Evolutionary conservation across 2,797 vertebrate species (phyloP).

Genomic region (Megalops cyprinoides): DNA sequence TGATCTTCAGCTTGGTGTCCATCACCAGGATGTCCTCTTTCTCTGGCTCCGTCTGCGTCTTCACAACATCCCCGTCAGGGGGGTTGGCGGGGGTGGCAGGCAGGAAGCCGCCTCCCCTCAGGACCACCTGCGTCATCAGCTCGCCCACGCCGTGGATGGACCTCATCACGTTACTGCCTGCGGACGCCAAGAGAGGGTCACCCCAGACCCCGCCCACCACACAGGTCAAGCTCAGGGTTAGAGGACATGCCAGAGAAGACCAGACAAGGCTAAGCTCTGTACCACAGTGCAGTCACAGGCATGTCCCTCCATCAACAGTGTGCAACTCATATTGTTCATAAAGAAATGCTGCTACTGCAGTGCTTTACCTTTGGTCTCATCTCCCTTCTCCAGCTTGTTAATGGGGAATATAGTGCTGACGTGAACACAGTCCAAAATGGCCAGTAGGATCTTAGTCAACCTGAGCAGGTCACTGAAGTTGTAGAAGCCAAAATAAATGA

Average conservation of each 20-base stretch:
- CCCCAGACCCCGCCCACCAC: no score
- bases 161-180: conserved; percentile 96
- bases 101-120: conserved; percentile 91
- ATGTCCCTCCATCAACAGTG: not conserved
- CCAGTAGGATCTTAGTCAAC: conserved; percentile 94
- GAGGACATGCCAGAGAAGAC: not conserved
- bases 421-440: conserved; percentile 97
- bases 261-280: not conserved
- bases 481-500: conserved; percentile 99
- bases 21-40: conserved; percentile 98
- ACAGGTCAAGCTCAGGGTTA: not conserved
- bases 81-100: conserved; percentile 84
- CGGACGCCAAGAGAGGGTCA: conserved; percentile 29
- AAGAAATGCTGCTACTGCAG: not conserved
- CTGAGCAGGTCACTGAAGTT: conserved; percentile 96
- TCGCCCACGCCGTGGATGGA: conserved; percentile 98
- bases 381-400: conserved; percentile 91
- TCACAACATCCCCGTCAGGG: conserved; percentile 88
- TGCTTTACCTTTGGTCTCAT: conserved; percentile 91
- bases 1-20: conserved; percentile 98
- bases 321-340: no score
- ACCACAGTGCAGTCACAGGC: not conserved
- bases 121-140: conserved; percentile 97
- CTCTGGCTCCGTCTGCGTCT: conserved; percentile 88
- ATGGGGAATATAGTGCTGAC: conserved; percentile 90